phyloP scores from a whole-genome alignment of 2,113 vertebrate genomes.

The Galbula dea region DNA sequence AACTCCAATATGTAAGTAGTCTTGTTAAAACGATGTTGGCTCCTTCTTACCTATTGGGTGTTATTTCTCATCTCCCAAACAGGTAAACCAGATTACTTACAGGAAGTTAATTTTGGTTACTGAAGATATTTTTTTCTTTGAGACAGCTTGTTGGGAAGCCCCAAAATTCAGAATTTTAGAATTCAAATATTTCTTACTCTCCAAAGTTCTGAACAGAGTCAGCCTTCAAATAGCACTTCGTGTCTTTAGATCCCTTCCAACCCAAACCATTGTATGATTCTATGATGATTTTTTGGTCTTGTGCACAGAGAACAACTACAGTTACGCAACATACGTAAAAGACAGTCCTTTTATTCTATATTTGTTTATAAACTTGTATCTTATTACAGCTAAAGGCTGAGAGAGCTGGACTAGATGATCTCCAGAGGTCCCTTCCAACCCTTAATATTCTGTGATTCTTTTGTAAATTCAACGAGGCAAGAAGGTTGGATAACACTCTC shows the following conservation, averaged over 20 bases:
- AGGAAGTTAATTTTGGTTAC: neutral
- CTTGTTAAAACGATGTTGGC: neutral
- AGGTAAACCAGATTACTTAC: neutral
- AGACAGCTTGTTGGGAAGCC: neutral
- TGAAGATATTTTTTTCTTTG: neutral
- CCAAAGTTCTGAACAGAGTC: neutral
- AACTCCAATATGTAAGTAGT: neutral
- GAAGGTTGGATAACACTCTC: neutral
- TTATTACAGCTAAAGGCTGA: neutral
- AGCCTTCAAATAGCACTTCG: neutral
- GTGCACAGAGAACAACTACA: neutral
- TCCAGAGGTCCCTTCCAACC: no score
- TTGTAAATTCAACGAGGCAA: neutral
- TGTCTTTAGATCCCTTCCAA: neutral
- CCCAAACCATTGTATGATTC: neutral
- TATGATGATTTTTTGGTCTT: neutral
- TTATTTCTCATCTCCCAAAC: neutral
- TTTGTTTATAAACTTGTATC: neutral
- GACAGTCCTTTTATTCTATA: neutral
- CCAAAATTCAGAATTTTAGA: neutral
- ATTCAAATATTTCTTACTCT: neutral
- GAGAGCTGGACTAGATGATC: no score
- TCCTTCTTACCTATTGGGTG: neutral
- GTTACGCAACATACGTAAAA: neutral
- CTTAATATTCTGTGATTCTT: no score